Conservation (phyloP, 2,888 invertebrate species). For the Ctenicera cuprea region DNA sequence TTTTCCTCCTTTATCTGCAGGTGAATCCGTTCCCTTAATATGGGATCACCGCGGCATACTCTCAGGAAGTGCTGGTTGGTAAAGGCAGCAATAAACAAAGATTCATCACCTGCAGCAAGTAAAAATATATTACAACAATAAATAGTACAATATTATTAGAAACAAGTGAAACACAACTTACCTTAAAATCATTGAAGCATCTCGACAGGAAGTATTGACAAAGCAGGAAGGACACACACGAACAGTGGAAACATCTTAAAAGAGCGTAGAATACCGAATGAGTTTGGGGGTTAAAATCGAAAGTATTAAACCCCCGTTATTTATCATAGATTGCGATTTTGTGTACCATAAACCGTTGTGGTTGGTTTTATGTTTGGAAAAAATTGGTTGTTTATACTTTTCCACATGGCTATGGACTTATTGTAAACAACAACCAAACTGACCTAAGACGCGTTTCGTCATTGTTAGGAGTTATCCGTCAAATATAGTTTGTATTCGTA, state of each 20-base stretch:
- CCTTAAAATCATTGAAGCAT: neutral
- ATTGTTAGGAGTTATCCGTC: too few species aligned
- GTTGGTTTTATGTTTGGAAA: too few species aligned
- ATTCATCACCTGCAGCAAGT: too few species aligned
- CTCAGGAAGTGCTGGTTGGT: constrained; percentile 16
- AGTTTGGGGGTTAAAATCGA: neutral
- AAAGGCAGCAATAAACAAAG: constrained; percentile 1
- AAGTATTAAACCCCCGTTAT: neutral
- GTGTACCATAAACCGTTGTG: neutral
- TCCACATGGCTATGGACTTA: too few species aligned
- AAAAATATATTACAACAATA: too few species aligned
- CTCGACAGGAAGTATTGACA: neutral
- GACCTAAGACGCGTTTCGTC: too few species aligned
- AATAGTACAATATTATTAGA: too few species aligned
- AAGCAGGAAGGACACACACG: neutral
- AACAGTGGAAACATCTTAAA: neutral
- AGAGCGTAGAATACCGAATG: neutral
- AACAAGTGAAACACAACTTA: neutral
- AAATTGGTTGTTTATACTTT: too few species aligned
- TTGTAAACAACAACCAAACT: too few species aligned
- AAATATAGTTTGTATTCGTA: too few species aligned
- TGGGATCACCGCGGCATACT: constrained; percentile 17
- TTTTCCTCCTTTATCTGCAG: neutral
- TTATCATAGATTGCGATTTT: neutral
- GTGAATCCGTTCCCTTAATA: neutral